These are phyloP conservation scores for Leptinotarsa rubiginosa DNA, from an alignment of 2,888 invertebrate genomes.

Conservation along the genomic window DNA sequence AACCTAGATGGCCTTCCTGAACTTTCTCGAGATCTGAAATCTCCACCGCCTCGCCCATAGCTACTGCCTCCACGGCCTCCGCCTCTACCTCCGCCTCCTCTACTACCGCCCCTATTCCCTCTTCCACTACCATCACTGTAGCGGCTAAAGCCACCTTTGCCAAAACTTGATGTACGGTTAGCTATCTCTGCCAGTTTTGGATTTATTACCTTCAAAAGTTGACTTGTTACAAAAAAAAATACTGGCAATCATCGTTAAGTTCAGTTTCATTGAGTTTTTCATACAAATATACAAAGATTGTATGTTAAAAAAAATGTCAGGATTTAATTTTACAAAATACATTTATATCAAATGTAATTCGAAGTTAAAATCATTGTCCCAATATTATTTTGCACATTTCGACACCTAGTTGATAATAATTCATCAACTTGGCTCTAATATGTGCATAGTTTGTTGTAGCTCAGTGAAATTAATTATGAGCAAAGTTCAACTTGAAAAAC, in stretches of 20 bases:
- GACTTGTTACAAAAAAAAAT: background rate
- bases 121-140: slow-evolving; percentile 66
- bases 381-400: slow-evolving; percentile 41
- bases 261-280: background rate
- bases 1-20: slow-evolving; percentile 42
- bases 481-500: too few relatives aligned
- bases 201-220: slow-evolving; percentile 76
- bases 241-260: background rate
- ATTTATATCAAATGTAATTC: slow-evolving; percentile 18
- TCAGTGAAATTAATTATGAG: too few relatives aligned
- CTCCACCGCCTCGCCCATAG: slow-evolving; percentile 50
- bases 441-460: slow-evolving; percentile 27
- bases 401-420: slow-evolving; percentile 38
- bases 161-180: slow-evolving; percentile 72
- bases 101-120: slow-evolving; percentile 31
- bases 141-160: slow-evolving; percentile 62
- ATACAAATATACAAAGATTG: too few relatives aligned
- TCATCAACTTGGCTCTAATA: slow-evolving; percentile 43
- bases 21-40: slow-evolving; percentile 46
- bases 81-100: slow-evolving; percentile 35
- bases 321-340: slow-evolving; percentile 20
- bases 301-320: background rate
- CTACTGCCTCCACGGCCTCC: slow-evolving; percentile 60
- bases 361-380: slow-evolving; percentile 26
- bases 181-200: slow-evolving; percentile 88